These are phyloP conservation scores for Harpalus rufipes DNA, from an alignment of 2,888 invertebrate species.

Conservation along the genomic window DNA sequence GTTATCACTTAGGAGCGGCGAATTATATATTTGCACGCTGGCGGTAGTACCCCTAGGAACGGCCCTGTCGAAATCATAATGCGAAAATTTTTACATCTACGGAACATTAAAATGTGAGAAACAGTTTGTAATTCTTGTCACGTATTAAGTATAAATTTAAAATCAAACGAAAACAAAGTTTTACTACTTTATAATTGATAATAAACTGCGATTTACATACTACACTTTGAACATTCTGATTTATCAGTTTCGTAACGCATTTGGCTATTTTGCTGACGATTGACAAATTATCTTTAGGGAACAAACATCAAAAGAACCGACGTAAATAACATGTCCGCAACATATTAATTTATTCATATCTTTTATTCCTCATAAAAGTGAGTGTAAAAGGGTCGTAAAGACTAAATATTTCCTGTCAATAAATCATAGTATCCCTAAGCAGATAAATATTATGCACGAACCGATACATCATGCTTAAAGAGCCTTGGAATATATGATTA, in stretches of 20 bases:
- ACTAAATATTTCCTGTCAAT: slow-evolving; percentile 1
- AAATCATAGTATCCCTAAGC: slow-evolving; percentile 21
- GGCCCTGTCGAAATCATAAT: no score
- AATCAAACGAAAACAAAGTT: not conserved
- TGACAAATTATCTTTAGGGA: not conserved
- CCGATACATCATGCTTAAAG: slow-evolving; percentile 42
- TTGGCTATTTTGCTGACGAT: not conserved
- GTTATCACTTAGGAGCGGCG: no score
- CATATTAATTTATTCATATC: not conserved
- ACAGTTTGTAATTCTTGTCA: not conserved
- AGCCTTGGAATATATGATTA: slow-evolving; percentile 50
- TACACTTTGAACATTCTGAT: not conserved
- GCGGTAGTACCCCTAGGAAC: no score
- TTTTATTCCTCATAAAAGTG: not conserved
- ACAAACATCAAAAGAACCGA: not conserved
- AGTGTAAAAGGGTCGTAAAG: not conserved
- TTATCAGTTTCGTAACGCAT: not conserved
- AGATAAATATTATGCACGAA: slow-evolving; percentile 41
- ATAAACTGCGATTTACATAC: not conserved
- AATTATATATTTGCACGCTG: no score
- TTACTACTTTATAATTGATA: not conserved
- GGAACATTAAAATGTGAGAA: not conserved
- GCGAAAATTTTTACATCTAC: no score
- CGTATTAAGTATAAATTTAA: not conserved
- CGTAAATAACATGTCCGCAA: not conserved